These are phyloP conservation scores for Harmothoe impar DNA, from an alignment of 2,888 invertebrate species.

Conservation along the genomic window DNA sequence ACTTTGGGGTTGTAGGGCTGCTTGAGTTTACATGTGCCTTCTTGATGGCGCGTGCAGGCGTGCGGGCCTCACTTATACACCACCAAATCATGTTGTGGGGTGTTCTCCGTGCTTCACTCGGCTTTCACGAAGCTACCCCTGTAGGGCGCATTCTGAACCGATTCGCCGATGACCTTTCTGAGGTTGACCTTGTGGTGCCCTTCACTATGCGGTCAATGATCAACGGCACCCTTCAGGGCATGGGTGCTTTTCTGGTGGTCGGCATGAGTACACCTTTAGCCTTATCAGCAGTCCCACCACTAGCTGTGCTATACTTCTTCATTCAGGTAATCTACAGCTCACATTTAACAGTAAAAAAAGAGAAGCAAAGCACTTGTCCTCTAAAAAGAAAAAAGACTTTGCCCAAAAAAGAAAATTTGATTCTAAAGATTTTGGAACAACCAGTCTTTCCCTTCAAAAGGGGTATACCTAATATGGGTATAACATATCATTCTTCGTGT, in stretches of 20 bases:
- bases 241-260: conserved; percentile 68
- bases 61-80: conserved; percentile 78
- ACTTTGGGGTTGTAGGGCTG: conserved; percentile 62
- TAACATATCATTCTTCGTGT: too few relatives aligned
- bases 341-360: too few relatives aligned
- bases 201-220: conserved; percentile 80
- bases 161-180: conserved; percentile 79
- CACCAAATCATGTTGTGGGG: conserved; percentile 79
- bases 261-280: conserved; percentile 66
- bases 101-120: conserved; percentile 78
- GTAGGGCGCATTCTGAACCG: conserved; percentile 79
- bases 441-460: too few relatives aligned
- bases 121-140: conserved; percentile 79
- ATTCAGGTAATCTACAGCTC: conserved; percentile 71
- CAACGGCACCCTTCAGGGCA: conserved; percentile 73
- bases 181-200: conserved; percentile 75
- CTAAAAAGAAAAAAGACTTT: too few relatives aligned
- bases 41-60: conserved; percentile 80
- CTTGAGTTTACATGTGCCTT: conserved; percentile 70
- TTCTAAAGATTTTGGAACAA: too few relatives aligned
- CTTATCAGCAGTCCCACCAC: conserved; percentile 66
- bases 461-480: too few relatives aligned
- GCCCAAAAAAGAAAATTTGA: too few relatives aligned
- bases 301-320: conserved; percentile 70
- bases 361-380: too few relatives aligned